phyloP scores from a whole-genome alignment of 2,113 vertebrate genomes.

The Phodopus roborovskii region DNA sequence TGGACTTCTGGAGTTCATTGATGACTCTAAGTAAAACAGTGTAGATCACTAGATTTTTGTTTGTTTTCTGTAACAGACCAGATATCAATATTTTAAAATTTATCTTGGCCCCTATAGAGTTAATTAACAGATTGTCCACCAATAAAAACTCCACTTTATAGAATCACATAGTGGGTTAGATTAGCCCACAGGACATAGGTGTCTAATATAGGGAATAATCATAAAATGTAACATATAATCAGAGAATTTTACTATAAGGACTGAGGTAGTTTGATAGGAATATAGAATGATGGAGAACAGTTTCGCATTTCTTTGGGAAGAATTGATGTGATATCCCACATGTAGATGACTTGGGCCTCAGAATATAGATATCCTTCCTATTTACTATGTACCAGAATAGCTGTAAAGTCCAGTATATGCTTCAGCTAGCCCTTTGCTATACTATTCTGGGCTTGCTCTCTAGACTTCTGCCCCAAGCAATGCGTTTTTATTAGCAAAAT shows the following conservation, averaged over 20 bases:
- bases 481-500: not conserved
- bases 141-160: not conserved
- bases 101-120: not conserved
- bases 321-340: not conserved
- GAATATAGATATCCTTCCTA: not conserved
- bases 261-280: not conserved
- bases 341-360: not conserved
- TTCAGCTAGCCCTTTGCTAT: not conserved
- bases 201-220: not conserved
- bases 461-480: not conserved
- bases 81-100: not conserved
- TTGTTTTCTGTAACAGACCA: not conserved
- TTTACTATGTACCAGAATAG: not conserved
- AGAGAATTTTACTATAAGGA: not conserved
- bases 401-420: not conserved
- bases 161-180: not conserved
- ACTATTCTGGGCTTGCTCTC: not conserved
- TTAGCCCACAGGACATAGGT: not conserved
- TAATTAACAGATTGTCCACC: not conserved
- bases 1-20: not conserved
- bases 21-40: not conserved
- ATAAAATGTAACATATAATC: not conserved
- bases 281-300: not conserved
- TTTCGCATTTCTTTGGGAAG: not conserved
- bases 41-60: not conserved